Evolutionary conservation across 2,888 invertebrate genomes (phyloP), one percentile per base, ranked within the genome.

Genomic region (Tetropium fuscum): DNA sequence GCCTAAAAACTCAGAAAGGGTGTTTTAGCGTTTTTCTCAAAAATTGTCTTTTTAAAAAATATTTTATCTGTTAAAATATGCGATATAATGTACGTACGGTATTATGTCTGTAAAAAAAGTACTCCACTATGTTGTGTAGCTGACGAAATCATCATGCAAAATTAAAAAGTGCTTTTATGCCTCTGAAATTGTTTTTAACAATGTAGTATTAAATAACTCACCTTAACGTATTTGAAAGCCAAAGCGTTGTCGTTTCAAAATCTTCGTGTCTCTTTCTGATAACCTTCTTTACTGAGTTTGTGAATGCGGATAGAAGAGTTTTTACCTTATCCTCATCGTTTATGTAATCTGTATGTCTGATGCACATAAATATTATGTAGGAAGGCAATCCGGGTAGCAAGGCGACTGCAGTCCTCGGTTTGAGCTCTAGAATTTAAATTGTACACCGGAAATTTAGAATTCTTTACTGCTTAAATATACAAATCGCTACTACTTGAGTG

Each of bases 301-400:
- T 88, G 67, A 90, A 90, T 64, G 86, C 86, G 11, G 91, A 92
- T 0, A 98, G 83, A 3, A 98, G 84, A 0, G 89, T 84, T 65
- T 91, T 88, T 63, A 94, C 95, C 83, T 94, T 94, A 41, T 94
- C 92, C 73, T 98, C 98, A 75, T 98, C 97, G 79, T 97, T 96
- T 45, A 94, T 89, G 75, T 94, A 91, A 83, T 99, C 98, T 22
- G 95, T 95, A 81, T 97, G 96, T 11, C 98, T 87, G 58, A 98
- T 92, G 82, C 96, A 96, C 96, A 98, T 98, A 82, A 98, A 97
- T 0, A 98, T 82, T 30, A 98, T 92, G 82, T 97, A 98, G 0
- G 98, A 94, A 0, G 98, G 98, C 36, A 98, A 85, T 0, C 96
- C 95, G 0, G 98, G 97, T 0, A 95, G 83, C 0, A 95, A 81